These are phyloP conservation scores for Elymnias hypermnestra DNA, from an alignment of 1,140 invertebrate species.

Conservation along the genomic window DNA sequence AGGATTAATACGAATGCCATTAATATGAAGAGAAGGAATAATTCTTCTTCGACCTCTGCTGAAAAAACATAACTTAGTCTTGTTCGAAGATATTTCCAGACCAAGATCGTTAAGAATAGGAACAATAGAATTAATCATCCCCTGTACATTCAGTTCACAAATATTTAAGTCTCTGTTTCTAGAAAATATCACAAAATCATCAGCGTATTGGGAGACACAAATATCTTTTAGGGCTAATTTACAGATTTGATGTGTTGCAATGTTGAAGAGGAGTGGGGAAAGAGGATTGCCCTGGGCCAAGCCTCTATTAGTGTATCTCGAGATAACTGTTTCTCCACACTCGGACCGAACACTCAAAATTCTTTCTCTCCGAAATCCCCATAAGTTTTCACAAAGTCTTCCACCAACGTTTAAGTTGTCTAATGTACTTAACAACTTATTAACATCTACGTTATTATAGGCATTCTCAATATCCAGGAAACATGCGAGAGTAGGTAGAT, in stretches of 20 bases:
- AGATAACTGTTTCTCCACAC: too few relatives aligned
- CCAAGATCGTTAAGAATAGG: too few relatives aligned
- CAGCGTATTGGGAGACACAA: slow-evolving; percentile 25
- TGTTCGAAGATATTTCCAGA: too few relatives aligned
- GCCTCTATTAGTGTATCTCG: slow-evolving; percentile 24
- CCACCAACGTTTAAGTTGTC: slow-evolving; percentile 19
- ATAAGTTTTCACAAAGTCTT: slow-evolving; percentile 23
- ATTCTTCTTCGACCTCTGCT: too few relatives aligned
- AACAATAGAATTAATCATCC: too few relatives aligned
- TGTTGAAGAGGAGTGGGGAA: slow-evolving; percentile 30
- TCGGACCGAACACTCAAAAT: slow-evolving; percentile 12
- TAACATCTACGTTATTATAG: slow-evolving; percentile 28
- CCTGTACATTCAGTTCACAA: too few relatives aligned
- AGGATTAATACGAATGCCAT: not conserved
- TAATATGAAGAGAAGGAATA: not conserved
- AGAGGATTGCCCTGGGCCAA: slow-evolving; percentile 29
- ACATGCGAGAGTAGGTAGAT: slow-evolving; percentile 23
- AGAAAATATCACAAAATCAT: slow-evolving; percentile 1
- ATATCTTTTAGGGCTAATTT: slow-evolving; percentile 11
- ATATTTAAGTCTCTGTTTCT: too few relatives aligned
- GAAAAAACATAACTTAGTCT: too few relatives aligned
- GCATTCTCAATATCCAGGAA: slow-evolving; percentile 32
- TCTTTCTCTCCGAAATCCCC: slow-evolving; percentile 25
- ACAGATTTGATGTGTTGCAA: slow-evolving; percentile 18
- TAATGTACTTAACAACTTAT: slow-evolving; percentile 16